Conservation (phyloP, 2,113 vertebrate species). For the Pterophyllum scalare region DNA sequence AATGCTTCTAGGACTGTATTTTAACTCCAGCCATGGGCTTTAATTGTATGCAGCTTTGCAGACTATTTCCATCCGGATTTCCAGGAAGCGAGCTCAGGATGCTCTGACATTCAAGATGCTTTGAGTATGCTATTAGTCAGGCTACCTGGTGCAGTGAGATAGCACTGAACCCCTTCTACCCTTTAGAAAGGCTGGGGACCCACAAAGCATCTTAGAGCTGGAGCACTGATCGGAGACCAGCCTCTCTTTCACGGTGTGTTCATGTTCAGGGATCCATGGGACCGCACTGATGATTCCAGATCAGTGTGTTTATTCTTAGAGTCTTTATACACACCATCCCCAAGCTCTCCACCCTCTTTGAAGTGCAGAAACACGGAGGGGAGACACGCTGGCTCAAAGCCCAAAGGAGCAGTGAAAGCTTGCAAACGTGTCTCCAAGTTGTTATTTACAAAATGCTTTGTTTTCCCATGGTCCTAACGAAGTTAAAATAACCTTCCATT, state of each 20-base stretch:
- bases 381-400: constrained; percentile 26
- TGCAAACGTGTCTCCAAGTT: constrained; percentile 27
- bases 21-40: constrained; percentile 41
- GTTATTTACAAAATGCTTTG: constrained; percentile 66
- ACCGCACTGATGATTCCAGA: constrained; percentile 50
- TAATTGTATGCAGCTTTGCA: constrained; percentile 56
- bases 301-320: constrained; percentile 63
- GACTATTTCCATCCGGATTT: constrained; percentile 64
- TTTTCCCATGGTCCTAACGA: constrained; percentile 57
- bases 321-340: constrained; percentile 29
- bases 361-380: constrained; percentile 40
- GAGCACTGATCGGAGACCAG: constrained; percentile 47
- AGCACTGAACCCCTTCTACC: constrained; percentile 65
- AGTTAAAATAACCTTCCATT: constrained; percentile 70
- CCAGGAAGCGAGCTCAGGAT: constrained; percentile 52
- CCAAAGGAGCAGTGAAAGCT: constrained; percentile 50
- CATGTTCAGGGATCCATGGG: constrained; percentile 23
- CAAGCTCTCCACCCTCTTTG: constrained; percentile 40
- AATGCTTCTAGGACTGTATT: constrained; percentile 29
- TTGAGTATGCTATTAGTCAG: constrained; percentile 74
- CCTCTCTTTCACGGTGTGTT: constrained; percentile 29
- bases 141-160: constrained; percentile 75
- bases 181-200: constrained; percentile 60
- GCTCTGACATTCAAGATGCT: constrained; percentile 74
- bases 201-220: constrained; percentile 59